Evolutionary conservation across 2,888 invertebrate genomes (phyloP).

Genomic region (Drosophila macrospina): DNA sequence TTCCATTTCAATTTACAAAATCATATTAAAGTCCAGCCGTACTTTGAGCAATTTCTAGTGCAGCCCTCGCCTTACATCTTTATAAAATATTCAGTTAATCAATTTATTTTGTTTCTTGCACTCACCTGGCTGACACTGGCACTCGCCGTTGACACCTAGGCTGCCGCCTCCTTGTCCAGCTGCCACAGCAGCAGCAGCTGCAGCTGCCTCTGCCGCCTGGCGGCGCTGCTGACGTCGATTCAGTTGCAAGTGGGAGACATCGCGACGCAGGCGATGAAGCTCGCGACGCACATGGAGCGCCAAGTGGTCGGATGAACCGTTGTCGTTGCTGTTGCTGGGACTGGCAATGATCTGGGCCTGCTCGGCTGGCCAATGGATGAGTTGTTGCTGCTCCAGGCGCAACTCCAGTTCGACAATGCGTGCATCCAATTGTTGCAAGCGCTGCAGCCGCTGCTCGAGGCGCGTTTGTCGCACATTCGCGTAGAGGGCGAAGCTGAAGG

Average conservation of each 20-base stretch:
- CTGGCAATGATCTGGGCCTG: conserved; percentile 62
- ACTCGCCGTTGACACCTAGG: conserved; percentile 85
- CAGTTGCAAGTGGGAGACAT: conserved; percentile 85
- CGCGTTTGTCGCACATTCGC: conserved; percentile 84
- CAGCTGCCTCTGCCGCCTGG: conserved; percentile 77
- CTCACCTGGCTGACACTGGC: conserved; percentile 91
- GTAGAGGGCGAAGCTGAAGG: conserved; percentile 84
- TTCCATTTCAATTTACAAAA: no score
- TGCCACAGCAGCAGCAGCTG: conserved; percentile 56
- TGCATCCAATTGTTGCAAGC: conserved; percentile 84
- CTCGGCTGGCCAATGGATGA: conserved; percentile 69
- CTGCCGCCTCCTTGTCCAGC: conserved; percentile 84
- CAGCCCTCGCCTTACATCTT: background rate
- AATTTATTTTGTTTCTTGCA: conserved; percentile 18
- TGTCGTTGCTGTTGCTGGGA: conserved; percentile 39
- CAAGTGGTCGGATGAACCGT: conserved; percentile 57
- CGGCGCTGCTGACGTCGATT: conserved; percentile 84
- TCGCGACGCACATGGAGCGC: conserved; percentile 83
- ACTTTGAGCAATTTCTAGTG: background rate
- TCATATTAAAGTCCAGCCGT: no score
- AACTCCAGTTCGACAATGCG: conserved; percentile 83
- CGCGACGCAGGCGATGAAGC: conserved; percentile 84
- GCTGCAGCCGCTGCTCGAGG: conserved; percentile 82
- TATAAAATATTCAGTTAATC: background rate
- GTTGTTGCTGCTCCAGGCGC: conserved; percentile 77